Evolutionary conservation across 37 sponge, comb jelly and placozoan genomes (phyloP), one percentile per base, ranked within the genome.

Genomic region (Amphimedon queenslandica): DNA sequence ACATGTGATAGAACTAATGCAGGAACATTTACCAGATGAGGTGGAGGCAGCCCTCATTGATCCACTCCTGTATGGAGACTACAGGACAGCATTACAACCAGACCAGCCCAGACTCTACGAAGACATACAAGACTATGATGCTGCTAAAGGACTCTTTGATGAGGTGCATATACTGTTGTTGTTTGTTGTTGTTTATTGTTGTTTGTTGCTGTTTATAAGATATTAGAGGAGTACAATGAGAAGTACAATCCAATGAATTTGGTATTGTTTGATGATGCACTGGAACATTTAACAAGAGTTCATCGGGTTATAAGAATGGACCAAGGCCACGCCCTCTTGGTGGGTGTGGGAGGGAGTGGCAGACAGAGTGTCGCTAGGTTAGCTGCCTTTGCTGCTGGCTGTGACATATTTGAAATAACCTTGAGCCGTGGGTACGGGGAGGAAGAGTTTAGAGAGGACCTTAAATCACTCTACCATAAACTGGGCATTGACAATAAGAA

Each of bases 401-500:
- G 87, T 76, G 98, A 97, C 16, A 88, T 97, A 57, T 98, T 98
- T 84, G 99, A 98, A 84, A 98, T 98, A 64, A 91, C 90, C 20
- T 79, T 98, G 63, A 89, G 92, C 40, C 64, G 99, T 58, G 99
- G 99, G 18, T 98, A 98, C 68, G 96, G 93, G 42, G 99, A 98
- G 90, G 78, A 81, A 37, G 96, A 94, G 47, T 98, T 98, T 71
- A 80, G 93, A 65, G 99, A 98, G 63, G 99, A 98, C 71, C 86
- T 98, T 43, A 98, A 98, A 70, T 67, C 67, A 11, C 95, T 98
- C 32, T 98, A 98, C 75, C 74, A 89, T 71, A 94, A 90, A 60
- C 88, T 98, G 27, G 99, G 99, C 13, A 67, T 91, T 8, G 99
- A 98, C 51, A 98, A 98, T 71, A 98, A 94, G 71, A 88, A 81